Evolutionary conservation across 1,140 invertebrate species (phyloP).

Genomic region (Asobara japonica): DNA sequence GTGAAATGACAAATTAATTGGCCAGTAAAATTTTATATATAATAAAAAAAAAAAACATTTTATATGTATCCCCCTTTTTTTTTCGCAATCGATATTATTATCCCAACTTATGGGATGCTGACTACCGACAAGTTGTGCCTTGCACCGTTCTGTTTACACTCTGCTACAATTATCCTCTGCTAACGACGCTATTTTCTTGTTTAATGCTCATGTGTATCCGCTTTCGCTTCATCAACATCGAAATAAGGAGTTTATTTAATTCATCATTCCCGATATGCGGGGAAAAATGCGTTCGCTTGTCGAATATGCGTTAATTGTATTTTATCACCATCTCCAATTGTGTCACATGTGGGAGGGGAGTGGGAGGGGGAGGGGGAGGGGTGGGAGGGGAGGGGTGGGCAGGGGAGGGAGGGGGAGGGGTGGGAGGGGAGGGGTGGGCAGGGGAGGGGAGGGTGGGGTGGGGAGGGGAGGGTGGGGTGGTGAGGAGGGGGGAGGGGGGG

Average conservation of each 20-base stretch:
- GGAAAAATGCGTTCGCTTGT: background rate
- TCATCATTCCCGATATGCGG: background rate
- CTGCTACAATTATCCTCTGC: background rate
- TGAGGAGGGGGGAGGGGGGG: no score
- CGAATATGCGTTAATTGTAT: background rate
- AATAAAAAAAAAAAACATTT: no score
- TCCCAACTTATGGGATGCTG: background rate
- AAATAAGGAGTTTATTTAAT: conserved; percentile 4
- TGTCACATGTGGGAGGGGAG: background rate
- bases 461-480: no score
- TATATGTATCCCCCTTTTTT: background rate
- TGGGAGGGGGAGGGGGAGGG: background rate
- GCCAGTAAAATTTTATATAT: no score
- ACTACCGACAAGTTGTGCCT: background rate
- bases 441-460: no score
- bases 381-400: no score
- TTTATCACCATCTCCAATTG: background rate
- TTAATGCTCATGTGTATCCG: background rate
- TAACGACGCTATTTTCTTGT: background rate
- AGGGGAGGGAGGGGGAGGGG: no score
- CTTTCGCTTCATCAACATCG: conserved; percentile 11
- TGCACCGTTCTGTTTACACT: background rate
- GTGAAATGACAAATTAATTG: background rate
- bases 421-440: no score
- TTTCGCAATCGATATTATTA: conserved; percentile 3